Evolutionary conservation across 2,797 vertebrate species (phyloP), one percentile per base, ranked within the genome.

Genomic region (Macroramphosus scolopax): DNA sequence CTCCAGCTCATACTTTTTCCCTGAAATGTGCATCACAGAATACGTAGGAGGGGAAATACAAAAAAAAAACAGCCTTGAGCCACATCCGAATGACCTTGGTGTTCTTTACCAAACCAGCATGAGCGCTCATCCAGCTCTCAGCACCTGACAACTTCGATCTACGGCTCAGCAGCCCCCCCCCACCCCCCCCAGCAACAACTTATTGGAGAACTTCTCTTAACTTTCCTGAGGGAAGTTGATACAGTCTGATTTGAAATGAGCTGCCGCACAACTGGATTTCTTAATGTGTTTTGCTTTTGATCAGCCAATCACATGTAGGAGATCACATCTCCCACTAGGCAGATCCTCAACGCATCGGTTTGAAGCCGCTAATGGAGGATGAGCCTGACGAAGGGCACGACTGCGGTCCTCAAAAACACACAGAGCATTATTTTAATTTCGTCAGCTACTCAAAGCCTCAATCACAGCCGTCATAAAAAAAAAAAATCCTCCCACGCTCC

Each of bases 131-230:
- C 33, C 22, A 41, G 40, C 29, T 63, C 43, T 37, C 48, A 2
- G 20, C 66, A 68, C 48, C 61, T 68, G 71, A 62, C 73, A 72
- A 39, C 50, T 67, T 53, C 52, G 51, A 55, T 80, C 67, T 52
- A 37, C 32, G 42, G 55, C 62, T 68, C 77, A n/a, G n/a, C n/a
- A n/a, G n/a, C n/a, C n/a, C n/a, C n/a, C n/a, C n/a, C n/a, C n/a
- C n/a, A n/a, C n/a, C n/a, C n/a, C n/a, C n/a, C n/a, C n/a, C n/a
- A n/a, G n/a, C n/a, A n/a, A n/a, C n/a, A n/a, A n/a, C 82, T 78
- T 76, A 76, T 72, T 41, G 63, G 68, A 45, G 44, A 56, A 47
- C 69, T 52, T 31, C 64, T 70, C 55, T 54, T 67, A 51, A 61
- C 28, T 33, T 15, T 77, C 41, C 67, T 72, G 49, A 65, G 54